These are phyloP conservation scores for Takifugu ocellatus DNA, from an alignment of 2,797 vertebrate genomes.

Conservation along the genomic window DNA sequence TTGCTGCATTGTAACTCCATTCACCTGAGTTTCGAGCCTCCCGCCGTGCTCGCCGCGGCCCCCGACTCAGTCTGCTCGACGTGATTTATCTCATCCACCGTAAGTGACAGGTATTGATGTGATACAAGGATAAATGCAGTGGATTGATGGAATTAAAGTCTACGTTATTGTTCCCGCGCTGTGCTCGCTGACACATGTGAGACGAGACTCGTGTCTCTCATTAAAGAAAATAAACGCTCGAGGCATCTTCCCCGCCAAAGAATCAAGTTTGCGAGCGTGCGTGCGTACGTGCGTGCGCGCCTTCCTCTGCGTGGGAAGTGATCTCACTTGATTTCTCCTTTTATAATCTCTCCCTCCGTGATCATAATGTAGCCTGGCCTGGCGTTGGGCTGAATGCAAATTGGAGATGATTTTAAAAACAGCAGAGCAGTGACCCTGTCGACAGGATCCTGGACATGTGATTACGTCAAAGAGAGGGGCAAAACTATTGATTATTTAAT, in stretches of 20 bases:
- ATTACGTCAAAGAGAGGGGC: slow-evolving; percentile 52
- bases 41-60: slow-evolving; percentile 41
- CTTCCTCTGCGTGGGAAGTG: slow-evolving; percentile 35
- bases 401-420: slow-evolving; percentile 48
- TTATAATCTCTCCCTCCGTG: slow-evolving; percentile 61
- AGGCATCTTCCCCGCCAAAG: slow-evolving; percentile 60
- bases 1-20: slow-evolving; percentile 22
- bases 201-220: slow-evolving; percentile 75
- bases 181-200: slow-evolving; percentile 73
- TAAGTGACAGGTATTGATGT: slow-evolving; percentile 72
- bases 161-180: slow-evolving; percentile 68
- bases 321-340: neutral
- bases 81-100: slow-evolving; percentile 64
- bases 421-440: slow-evolving; percentile 48
- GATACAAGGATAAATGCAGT: slow-evolving; percentile 67
- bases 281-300: slow-evolving; percentile 6
- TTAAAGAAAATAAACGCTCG: slow-evolving; percentile 75
- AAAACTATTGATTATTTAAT: slow-evolving; percentile 66
- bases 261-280: slow-evolving; percentile 34
- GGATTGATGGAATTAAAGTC: slow-evolving; percentile 73
- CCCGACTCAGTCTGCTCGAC: slow-evolving; percentile 42
- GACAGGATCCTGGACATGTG: slow-evolving; percentile 49
- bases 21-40: slow-evolving; percentile 39
- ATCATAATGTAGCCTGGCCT: slow-evolving; percentile 61
- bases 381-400: slow-evolving; percentile 52